phyloP scores from a whole-genome alignment of 2,113 vertebrate species.

The Micronycteris hirsuta region DNA sequence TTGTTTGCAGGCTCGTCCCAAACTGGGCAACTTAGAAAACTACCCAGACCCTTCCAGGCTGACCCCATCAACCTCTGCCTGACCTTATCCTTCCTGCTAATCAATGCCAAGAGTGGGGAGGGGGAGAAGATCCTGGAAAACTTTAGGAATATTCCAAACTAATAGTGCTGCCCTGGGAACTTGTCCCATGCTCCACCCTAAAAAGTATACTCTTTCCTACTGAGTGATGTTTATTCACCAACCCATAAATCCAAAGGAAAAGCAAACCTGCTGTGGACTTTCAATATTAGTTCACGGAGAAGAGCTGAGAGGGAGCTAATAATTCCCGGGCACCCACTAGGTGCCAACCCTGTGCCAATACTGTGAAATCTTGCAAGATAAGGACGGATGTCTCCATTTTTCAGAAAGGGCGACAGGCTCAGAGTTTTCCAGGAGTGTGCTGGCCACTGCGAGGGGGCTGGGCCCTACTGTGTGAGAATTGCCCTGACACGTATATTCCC shows the following conservation, averaged over 20 bases:
- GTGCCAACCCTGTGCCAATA: background rate
- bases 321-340: background rate
- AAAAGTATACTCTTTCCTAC: background rate
- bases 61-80: background rate
- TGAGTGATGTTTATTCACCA: background rate
- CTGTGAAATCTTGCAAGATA: background rate
- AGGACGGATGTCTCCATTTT: background rate
- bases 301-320: background rate
- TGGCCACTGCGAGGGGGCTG: background rate
- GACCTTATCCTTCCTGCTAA: background rate
- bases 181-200: background rate
- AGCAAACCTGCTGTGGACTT: background rate
- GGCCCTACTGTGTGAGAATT: background rate
- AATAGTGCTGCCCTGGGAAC: background rate
- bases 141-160: background rate
- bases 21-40: background rate
- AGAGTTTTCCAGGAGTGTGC: rapidly evolving
- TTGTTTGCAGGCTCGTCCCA: background rate
- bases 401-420: background rate
- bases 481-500: no score
- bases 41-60: background rate
- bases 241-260: background rate
- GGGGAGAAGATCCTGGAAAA: background rate
- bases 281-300: background rate
- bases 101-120: background rate